phyloP scores from a whole-genome alignment of 2,113 vertebrate genomes.

The Mirounga angustirostris region DNA sequence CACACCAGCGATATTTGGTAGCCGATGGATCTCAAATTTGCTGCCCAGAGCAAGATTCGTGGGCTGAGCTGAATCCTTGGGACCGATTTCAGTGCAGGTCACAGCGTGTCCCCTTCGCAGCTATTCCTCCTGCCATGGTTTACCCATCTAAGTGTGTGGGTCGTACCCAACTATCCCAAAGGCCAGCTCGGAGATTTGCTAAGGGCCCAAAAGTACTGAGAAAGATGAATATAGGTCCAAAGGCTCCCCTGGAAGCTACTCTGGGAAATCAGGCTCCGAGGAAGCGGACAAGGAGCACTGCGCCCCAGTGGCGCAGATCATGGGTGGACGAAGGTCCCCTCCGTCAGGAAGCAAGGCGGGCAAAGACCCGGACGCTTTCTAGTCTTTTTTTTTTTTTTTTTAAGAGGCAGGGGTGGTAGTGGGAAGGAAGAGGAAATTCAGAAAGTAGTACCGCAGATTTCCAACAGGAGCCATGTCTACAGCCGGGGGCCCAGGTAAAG shows the following conservation, averaged over 20 bases:
- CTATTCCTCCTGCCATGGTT: neutral
- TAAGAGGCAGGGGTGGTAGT: neutral
- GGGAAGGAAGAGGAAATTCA: neutral
- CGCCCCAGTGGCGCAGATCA: neutral
- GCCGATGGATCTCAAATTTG: neutral
- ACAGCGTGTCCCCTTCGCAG: neutral
- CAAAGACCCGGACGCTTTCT: neutral
- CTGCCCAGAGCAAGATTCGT: neutral
- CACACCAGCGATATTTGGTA: neutral
- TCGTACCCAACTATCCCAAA: too few relatives aligned
- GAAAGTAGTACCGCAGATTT: neutral
- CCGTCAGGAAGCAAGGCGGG: fast-evolving
- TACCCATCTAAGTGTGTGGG: neutral
- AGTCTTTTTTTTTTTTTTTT: neutral
- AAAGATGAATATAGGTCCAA: neutral
- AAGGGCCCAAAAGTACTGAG: neutral
- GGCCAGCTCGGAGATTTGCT: neutral
- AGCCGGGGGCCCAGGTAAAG: neutral
- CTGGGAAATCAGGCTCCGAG: fast-evolving
- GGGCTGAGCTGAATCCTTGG: neutral
- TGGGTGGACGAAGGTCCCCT: neutral
- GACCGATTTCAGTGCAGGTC: neutral
- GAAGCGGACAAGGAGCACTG: neutral
- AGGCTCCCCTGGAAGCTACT: neutral
- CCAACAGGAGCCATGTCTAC: neutral